phyloP scores from a whole-genome alignment of 2,888 invertebrate species.

The Heliconius ethilla region DNA sequence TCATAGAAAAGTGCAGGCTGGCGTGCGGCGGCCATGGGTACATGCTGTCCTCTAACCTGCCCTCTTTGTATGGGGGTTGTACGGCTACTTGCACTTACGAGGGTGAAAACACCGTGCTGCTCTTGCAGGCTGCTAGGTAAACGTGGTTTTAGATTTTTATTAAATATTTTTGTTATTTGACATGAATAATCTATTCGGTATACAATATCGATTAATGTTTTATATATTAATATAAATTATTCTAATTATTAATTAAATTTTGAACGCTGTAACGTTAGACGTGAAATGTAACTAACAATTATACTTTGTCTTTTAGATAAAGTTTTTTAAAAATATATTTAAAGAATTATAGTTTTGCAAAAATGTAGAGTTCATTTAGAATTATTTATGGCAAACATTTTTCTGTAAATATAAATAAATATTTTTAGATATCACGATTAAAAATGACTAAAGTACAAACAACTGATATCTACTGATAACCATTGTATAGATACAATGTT shows the following conservation, averaged over 20 bases:
- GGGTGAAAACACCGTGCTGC: constrained; percentile 97
- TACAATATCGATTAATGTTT: too few species aligned
- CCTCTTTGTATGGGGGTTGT: constrained; percentile 89
- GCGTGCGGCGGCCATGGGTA: constrained; percentile 98
- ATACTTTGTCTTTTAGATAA: too few species aligned
- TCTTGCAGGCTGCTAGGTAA: constrained; percentile 91
- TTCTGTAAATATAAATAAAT: neutral
- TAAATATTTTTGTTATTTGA: too few species aligned
- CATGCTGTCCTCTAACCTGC: constrained; percentile 92
- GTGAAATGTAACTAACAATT: too few species aligned
- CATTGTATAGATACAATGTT: neutral
- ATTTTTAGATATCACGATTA: neutral
- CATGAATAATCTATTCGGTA: too few species aligned
- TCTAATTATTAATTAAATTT: too few species aligned
- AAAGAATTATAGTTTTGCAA: neutral
- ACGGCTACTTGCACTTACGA: constrained; percentile 97
- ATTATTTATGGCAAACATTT: neutral
- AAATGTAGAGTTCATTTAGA: neutral
- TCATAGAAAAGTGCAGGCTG: constrained; percentile 90
- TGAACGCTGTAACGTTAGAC: too few species aligned
- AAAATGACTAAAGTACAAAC: neutral
- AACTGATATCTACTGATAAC: neutral
- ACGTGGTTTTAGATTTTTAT: neutral
- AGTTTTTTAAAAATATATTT: too few species aligned
- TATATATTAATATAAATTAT: too few species aligned